Base-by-base conservation (phyloP, 2,797 vertebrate genomes). In the Sebastes steindachneri region DNA sequence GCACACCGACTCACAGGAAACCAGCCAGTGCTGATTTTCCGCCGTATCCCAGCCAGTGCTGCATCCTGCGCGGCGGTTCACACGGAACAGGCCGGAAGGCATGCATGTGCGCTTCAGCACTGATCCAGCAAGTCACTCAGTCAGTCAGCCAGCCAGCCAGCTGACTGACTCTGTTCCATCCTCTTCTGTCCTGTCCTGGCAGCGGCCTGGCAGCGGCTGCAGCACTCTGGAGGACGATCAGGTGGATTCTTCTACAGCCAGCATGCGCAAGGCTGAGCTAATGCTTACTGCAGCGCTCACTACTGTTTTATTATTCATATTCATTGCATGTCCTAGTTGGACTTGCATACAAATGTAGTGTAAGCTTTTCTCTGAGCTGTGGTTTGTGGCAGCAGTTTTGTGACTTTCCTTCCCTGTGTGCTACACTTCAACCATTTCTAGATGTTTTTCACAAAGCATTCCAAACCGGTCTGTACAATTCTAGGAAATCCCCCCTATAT, bases 61-160 rank as follows among this genome's bases (percentile, higher is more conserved):
- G 84, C 93, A 90, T 96, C 95, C 94, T 96, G 92, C 93, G 78
- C 48, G 76, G 53, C 17, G 76, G 87, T 92, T 94, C 91, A 92
- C 90, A 89, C 83, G 59, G 88, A 93, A 83, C 87, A 35, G 79
- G 82, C 93, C 88, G 91, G 92, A 96, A 95, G 91, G 80, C 89
- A 91, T 89, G 93, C 86, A 59, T 91, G 90, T 82, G 85, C 79
- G 74, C 76, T 92, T 89, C 82, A 81, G 82, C 67, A 59, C 78
- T 70, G 85, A 88, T 86, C 85, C 85, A 74, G 82, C 78, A 11
- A 80, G 80, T 79, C 79, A n/a, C n/a, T 79, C 85, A 37, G 53
- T 83, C 83, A 71, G 62, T 48, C 82, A 35, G 59, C 19, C 59
- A 11, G 29, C 29, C 26, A 26, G 75, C 17, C 64, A 48, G 77